Evolutionary conservation across 2,888 invertebrate species (phyloP), one percentile per base, ranked within the genome.

Genomic region (Watsonalla binaria): DNA sequence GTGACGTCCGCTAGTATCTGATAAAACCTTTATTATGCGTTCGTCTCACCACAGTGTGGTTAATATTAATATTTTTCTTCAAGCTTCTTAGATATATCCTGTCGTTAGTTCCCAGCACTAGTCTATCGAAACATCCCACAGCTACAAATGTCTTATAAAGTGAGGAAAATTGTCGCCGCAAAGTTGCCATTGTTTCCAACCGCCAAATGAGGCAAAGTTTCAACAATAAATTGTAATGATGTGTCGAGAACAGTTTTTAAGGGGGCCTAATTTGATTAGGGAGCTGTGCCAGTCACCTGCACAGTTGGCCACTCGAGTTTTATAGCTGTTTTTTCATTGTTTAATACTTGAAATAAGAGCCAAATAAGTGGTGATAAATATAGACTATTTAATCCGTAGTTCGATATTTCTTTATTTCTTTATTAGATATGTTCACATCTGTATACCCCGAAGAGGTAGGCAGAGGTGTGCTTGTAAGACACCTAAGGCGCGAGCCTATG

Each of bases 151-250:
- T 42, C 42, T 11, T 11, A 42, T 42, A 42, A 42, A 42, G 5
- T 2, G 42, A 8, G 5, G 42, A 11, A 42, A 42, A 11, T 42
- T 42, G 42, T 42, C 42, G 42, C 42, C 9, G 42, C 11, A 42
- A 42, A 42, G 11, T 42, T 42, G 11, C 6, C 42, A 42, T 42
- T 42, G 42, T 11, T 42, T 42, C 42, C 6, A 11, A 42, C 42
- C 42, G 42, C 42, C 42, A 42, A 42, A 52, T 55, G 50, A 56
- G 42, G 2, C 42, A 68, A 77, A 77, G 63, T 74, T 78, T 76
- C 46, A 56, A 66, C 64, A 63, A 73, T 76, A 82, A 79, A 79
- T 78, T 75, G 65, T 59, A 56, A 69, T 74, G 76, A 78, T 72
- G 69, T 76, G 77, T 45, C 52, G 59, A 58, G 49, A 8, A 11